Conservation (phyloP, 2,797 vertebrate species). For the Myiotriccus ornatus region DNA sequence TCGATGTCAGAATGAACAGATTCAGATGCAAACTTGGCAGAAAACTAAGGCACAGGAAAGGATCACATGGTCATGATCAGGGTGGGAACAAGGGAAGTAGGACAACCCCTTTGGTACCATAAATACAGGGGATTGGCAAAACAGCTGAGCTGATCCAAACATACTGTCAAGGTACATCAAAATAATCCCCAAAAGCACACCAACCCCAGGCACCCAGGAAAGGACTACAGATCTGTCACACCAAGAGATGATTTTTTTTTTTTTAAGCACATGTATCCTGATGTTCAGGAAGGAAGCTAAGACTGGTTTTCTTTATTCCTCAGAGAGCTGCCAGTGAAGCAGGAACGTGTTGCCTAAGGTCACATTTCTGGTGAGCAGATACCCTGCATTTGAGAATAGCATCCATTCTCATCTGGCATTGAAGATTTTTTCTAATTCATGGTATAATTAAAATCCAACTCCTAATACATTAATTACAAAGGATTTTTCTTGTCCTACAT, state of each 20-base stretch:
- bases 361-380: background rate
- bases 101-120: background rate
- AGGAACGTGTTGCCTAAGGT: background rate
- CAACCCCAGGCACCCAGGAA: background rate
- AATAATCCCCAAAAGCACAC: background rate
- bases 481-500: background rate
- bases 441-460: constrained; percentile 22
- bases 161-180: background rate
- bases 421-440: background rate
- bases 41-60: background rate
- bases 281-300: background rate
- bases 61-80: background rate
- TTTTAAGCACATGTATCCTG: background rate
- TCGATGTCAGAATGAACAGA: background rate
- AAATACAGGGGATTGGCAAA: background rate
- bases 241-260: background rate
- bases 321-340: background rate
- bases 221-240: background rate
- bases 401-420: background rate
- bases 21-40: background rate
- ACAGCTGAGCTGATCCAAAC: background rate
- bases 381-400: background rate
- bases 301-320: background rate
- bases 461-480: constrained; percentile 18
- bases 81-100: background rate